phyloP scores from a whole-genome alignment of 2,113 vertebrate species.

The Chiloscyllium plagiosum region DNA sequence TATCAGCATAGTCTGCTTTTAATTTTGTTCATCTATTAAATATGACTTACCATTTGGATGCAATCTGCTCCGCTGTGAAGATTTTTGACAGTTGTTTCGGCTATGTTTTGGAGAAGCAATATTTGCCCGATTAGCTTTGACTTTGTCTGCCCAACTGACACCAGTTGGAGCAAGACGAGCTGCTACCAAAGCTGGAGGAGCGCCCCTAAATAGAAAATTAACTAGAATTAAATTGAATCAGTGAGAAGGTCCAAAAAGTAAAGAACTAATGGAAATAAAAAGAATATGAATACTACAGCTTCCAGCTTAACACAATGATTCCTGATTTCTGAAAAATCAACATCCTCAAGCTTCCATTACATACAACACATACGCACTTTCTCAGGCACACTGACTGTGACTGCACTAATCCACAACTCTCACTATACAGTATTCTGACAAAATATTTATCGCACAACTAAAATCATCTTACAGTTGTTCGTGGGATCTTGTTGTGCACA shows the following conservation, averaged over 20 bases:
- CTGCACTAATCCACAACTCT: not conserved
- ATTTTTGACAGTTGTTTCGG: conserved; percentile 1
- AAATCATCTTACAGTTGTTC: not conserved
- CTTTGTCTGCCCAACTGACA: conserved; percentile 92
- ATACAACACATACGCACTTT: not conserved
- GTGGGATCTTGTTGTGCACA: not conserved
- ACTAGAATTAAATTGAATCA: conserved; percentile 8
- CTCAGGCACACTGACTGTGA: not conserved
- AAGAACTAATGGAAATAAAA: conserved; percentile 35
- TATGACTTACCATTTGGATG: conserved; percentile 23
- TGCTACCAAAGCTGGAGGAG: conserved; percentile 64
- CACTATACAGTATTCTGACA: not conserved
- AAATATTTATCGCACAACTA: not conserved
- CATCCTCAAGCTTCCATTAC: not conserved
- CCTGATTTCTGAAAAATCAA: not conserved
- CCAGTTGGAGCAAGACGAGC: conserved; percentile 74
- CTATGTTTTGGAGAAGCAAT: conserved; percentile 12
- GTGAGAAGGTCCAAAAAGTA: not conserved
- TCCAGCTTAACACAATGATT: conserved; percentile 18
- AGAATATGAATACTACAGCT: conserved; percentile 26
- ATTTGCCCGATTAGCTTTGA: conserved; percentile 74
- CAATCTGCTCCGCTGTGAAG: conserved; percentile 1
- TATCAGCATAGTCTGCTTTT: not conserved
- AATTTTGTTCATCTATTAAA: not conserved
- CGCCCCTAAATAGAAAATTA: conserved; percentile 56